Percentiles rank a stretch among this genome's conserved stretches.
Evolutionary conservation across 2,888 invertebrate genomes (phyloP).

Genomic region (Synanthedon myopaeformis): DNA sequence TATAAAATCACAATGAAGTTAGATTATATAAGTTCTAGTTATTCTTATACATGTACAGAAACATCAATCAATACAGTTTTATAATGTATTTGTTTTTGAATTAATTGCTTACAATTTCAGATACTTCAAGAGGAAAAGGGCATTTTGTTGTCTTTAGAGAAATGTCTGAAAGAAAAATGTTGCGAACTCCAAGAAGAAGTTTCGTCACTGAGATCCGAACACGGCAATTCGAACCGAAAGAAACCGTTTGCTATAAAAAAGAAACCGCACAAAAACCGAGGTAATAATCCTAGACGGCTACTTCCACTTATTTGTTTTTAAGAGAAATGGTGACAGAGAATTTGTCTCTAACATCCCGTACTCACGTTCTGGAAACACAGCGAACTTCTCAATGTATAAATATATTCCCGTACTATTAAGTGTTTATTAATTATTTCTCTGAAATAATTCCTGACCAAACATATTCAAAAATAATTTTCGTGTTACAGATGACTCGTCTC

Average conservation of each 20-base stretch:
- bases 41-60: not conserved
- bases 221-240: conserved; percentile 58
- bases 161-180: conserved; percentile 80
- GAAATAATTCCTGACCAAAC: not conserved
- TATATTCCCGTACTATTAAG: not conserved
- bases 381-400: no score
- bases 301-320: no score
- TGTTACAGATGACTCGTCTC: conserved; percentile 74
- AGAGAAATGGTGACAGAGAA: no score
- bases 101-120: conserved; percentile 32
- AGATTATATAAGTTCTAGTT: no score
- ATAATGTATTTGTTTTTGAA: not conserved
- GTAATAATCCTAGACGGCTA: conserved; percentile 16
- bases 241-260: conserved; percentile 64
- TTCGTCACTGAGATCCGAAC: conserved; percentile 68
- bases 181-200: conserved; percentile 81
- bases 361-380: no score
- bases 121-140: conserved; percentile 84
- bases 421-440: not conserved
- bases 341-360: no score
- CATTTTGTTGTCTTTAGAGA: conserved; percentile 78
- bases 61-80: not conserved
- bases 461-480: conserved; percentile 1
- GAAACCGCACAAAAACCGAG: conserved; percentile 62
- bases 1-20: no score